Percentiles rank a stretch among this genome's conserved stretches.
Conservation (phyloP, 2,888 invertebrate genomes). For the Campoplex nolae region DNA sequence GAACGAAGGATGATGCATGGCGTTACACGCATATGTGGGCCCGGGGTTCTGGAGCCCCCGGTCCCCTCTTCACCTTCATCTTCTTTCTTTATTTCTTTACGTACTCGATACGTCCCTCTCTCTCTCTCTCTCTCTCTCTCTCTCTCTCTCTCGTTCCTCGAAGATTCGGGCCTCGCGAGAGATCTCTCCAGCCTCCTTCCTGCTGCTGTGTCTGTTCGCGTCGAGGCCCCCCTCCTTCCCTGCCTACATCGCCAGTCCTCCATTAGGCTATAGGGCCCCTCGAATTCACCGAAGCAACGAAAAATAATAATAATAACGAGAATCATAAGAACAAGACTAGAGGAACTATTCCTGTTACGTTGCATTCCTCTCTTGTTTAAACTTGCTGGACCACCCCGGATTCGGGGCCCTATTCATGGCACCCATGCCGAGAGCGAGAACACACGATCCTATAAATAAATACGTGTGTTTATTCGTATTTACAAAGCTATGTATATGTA, state of each 20-base stretch:
- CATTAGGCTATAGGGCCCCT: slow-evolving; percentile 76
- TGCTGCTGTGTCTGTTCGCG: slow-evolving; percentile 61
- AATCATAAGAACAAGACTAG: slow-evolving; percentile 80
- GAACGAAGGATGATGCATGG: slow-evolving; percentile 84
- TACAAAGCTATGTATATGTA: neutral
- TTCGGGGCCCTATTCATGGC: slow-evolving; percentile 75
- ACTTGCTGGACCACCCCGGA: slow-evolving; percentile 83
- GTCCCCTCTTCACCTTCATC: slow-evolving; percentile 60
- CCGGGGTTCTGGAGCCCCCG: slow-evolving; percentile 67
- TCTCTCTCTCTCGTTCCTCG: slow-evolving; percentile 66
- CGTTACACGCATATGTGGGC: slow-evolving; percentile 82
- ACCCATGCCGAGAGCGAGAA: slow-evolving; percentile 79
- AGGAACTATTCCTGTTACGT: slow-evolving; percentile 83
- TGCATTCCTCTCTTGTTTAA: slow-evolving; percentile 83
- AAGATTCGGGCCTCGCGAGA: slow-evolving; percentile 51
- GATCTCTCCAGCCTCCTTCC: slow-evolving; percentile 67
- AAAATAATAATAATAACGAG: slow-evolving; percentile 76
- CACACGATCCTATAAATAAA: slow-evolving; percentile 70
- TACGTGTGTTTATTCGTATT: neutral
- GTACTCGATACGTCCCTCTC: slow-evolving; percentile 58
- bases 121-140: too few species aligned
- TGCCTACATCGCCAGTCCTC: slow-evolving; percentile 67
- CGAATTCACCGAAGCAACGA: slow-evolving; percentile 74
- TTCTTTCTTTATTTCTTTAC: slow-evolving; percentile 62
- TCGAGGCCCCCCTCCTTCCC: slow-evolving; percentile 59